phyloP scores from a whole-genome alignment of 2,797 vertebrate genomes.

The Pseudochaenichthys georgianus region DNA sequence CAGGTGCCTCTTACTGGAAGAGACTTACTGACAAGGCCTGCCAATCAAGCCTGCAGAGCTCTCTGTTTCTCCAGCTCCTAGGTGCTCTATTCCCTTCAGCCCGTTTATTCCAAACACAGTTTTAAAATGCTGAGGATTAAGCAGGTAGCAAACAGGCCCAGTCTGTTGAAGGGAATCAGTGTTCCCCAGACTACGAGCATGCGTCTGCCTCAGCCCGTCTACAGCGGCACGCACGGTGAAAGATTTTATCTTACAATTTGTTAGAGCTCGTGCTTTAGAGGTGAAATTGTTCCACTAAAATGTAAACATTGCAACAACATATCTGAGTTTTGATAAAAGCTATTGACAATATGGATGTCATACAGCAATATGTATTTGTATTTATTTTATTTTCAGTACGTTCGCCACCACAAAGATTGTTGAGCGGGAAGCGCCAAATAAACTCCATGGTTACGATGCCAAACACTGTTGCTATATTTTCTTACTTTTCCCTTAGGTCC shows the following conservation, averaged over 20 bases:
- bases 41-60: conserved; percentile 84
- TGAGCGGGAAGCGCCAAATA: conserved; percentile 21
- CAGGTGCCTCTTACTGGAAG: conserved; percentile 85
- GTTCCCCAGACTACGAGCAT: conserved; percentile 65
- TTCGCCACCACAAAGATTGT: conserved; percentile 35
- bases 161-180: conserved; percentile 81
- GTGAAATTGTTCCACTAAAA: conserved; percentile 47
- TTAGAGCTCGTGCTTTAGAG: conserved; percentile 64
- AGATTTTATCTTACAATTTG: conserved; percentile 67
- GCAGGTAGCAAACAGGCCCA: conserved; percentile 81
- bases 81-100: conserved; percentile 81
- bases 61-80: conserved; percentile 74
- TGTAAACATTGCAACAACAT: conserved; percentile 18
- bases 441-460: conserved; percentile 26
- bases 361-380: conserved; percentile 5
- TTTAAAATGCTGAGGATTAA: conserved; percentile 85
- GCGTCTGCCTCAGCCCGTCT: conserved; percentile 65
- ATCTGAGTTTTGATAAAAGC: conserved; percentile 35
- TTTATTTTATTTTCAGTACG: conserved; percentile 18
- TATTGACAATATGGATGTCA: conserved; percentile 19
- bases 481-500: conserved; percentile 42
- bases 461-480: conserved; percentile 32
- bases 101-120: conserved; percentile 85
- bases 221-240: conserved; percentile 47
- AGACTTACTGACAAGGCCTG: conserved; percentile 83